These are phyloP conservation scores for Scyliorhinus canicula DNA, from an alignment of 2,797 vertebrate genomes.

Conservation along the genomic window DNA sequence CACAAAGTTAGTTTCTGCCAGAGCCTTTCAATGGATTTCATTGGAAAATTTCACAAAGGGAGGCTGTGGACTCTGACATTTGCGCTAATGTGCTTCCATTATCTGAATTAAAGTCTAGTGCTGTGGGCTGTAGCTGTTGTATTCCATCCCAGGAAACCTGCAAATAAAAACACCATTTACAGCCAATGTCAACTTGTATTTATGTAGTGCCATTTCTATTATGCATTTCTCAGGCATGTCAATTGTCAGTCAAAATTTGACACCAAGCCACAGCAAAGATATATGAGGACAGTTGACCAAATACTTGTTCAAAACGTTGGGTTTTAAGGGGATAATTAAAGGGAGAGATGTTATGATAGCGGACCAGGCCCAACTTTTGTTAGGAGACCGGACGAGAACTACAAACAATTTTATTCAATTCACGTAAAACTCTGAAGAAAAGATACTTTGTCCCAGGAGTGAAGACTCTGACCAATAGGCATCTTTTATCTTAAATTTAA, in stretches of 20 bases:
- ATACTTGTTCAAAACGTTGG: neutral
- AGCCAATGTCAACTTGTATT: neutral
- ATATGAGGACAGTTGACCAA: neutral
- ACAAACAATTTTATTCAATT: too few species aligned
- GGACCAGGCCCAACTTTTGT: too few species aligned
- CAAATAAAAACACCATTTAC: neutral
- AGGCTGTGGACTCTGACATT: neutral
- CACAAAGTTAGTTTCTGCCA: neutral
- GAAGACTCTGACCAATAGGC: too few species aligned
- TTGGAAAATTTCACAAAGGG: neutral
- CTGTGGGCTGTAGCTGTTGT: neutral
- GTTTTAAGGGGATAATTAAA: neutral
- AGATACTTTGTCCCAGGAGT: too few species aligned
- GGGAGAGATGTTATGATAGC: too few species aligned
- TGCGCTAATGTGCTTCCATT: neutral
- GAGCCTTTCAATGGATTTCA: neutral
- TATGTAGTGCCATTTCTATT: neutral
- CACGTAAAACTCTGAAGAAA: too few species aligned
- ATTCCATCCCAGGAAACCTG: neutral
- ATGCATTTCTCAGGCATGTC: neutral
- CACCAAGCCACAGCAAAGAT: too few species aligned
- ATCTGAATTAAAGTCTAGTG: neutral
- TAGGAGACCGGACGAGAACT: too few species aligned
- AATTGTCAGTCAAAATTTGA: too few species aligned
- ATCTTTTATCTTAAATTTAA: too few species aligned